These are phyloP conservation scores for Orchesella cincta DNA, from an alignment of 1,140 invertebrate species.

Conservation along the genomic window DNA sequence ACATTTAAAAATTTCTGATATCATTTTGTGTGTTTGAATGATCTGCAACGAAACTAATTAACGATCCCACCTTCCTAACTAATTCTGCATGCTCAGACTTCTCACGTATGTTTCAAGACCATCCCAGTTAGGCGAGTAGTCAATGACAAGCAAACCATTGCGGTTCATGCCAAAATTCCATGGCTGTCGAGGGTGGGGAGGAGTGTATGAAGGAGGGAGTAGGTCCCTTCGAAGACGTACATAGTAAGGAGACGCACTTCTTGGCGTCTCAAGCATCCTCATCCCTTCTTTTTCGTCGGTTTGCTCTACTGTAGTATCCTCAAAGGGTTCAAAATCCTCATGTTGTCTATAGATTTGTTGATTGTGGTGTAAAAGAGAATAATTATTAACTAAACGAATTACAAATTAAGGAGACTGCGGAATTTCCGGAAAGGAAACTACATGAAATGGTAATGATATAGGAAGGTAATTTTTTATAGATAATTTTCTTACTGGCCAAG, in stretches of 20 bases:
- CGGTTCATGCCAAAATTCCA: conserved; percentile 47
- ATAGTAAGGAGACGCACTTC: conserved; percentile 44
- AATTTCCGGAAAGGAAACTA: no score
- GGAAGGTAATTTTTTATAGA: neutral
- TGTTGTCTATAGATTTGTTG: conserved; percentile 6
- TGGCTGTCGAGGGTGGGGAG: conserved; percentile 36
- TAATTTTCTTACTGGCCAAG: conserved; percentile 34
- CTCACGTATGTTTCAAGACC: conserved; percentile 46
- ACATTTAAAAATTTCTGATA: no score
- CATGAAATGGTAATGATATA: neutral
- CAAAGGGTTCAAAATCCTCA: neutral
- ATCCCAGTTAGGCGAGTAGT: conserved; percentile 48
- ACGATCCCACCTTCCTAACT: no score
- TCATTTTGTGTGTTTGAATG: no score
- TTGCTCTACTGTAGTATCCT: neutral
- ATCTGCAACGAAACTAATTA: no score
- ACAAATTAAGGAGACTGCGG: no score
- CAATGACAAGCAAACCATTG: conserved; percentile 48
- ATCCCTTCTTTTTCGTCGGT: neutral
- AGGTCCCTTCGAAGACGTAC: conserved; percentile 41
- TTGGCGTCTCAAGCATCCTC: conserved; percentile 15
- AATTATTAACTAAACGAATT: no score
- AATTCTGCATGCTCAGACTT: conserved; percentile 38
- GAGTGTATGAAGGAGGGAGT: conserved; percentile 31
- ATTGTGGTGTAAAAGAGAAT: no score